These are phyloP conservation scores for Blastomussa wellsi DNA, from an alignment of 92 coral and sea anemone species.

Conservation along the genomic window DNA sequence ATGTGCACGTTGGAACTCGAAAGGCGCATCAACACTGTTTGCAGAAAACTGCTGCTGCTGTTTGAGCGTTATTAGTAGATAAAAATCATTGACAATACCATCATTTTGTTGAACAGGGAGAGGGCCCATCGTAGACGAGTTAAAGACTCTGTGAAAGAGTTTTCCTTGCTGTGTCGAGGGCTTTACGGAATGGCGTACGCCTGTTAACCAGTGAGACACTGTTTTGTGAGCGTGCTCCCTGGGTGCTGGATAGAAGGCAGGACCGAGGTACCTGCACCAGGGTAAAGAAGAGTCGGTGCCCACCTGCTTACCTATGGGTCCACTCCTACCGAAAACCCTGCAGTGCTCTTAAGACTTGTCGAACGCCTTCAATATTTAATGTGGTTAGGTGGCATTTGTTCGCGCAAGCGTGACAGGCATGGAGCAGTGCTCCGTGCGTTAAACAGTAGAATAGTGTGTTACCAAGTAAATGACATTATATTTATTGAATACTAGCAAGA, in stretches of 20 bases:
- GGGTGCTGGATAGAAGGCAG: too few species aligned
- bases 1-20: background rate
- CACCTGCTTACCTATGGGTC: too few species aligned
- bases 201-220: background rate
- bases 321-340: too few species aligned
- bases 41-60: background rate
- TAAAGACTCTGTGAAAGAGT: conserved; percentile 91
- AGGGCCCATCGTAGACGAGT: conserved; percentile 82
- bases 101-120: conserved; percentile 54
- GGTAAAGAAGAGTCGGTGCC: too few species aligned
- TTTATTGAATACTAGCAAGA: background rate
- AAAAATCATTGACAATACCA: background rate
- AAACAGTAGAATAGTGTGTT: background rate
- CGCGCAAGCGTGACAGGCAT: background rate
- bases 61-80: background rate
- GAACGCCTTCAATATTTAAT: too few species aligned
- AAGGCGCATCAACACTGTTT: background rate
- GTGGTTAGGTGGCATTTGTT: background rate
- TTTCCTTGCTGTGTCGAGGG: conserved; percentile 93
- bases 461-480: background rate
- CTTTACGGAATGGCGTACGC: conserved; percentile 89
- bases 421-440: background rate
- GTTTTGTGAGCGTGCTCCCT: background rate
- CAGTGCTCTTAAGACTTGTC: too few species aligned
- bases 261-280: too few species aligned